Evolutionary conservation across 2,113 vertebrate genomes (phyloP).

Genomic region (Steatornis caripensis): DNA sequence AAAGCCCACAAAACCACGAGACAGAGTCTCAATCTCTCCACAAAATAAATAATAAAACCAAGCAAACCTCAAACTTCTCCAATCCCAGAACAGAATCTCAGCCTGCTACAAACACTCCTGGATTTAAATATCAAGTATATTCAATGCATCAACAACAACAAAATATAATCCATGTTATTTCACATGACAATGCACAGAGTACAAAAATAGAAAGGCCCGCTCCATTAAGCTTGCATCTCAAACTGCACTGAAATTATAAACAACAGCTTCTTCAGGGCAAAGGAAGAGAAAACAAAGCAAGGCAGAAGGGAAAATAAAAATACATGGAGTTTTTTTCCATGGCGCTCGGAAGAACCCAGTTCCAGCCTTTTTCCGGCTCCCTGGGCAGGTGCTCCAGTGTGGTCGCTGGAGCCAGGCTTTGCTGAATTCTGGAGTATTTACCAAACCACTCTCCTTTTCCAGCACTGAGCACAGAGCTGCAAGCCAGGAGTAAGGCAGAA

Average conservation of each 20-base stretch:
- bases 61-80: background rate
- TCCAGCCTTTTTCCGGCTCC: background rate
- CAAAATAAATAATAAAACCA: background rate
- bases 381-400: too few relatives aligned
- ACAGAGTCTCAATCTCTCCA: background rate
- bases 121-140: slow-evolving; percentile 36
- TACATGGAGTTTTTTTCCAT: fast-evolving
- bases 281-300: slow-evolving; percentile 8
- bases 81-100: background rate
- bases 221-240: slow-evolving; percentile 46
- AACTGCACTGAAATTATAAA: slow-evolving; percentile 54
- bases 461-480: background rate
- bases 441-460: background rate
- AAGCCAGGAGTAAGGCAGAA: background rate
- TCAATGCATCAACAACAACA: slow-evolving; percentile 15
- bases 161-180: slow-evolving; percentile 53
- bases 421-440: background rate
- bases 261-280: slow-evolving; percentile 57
- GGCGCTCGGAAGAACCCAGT: background rate
- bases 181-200: slow-evolving; percentile 37
- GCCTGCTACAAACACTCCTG: background rate
- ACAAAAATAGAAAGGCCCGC: slow-evolving; percentile 45
- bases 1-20: background rate
- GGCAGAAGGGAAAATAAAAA: background rate
- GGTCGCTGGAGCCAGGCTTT: background rate